These are phyloP conservation scores for Triops longicaudatus DNA, from an alignment of 1,140 invertebrate species.

Conservation along the genomic window DNA sequence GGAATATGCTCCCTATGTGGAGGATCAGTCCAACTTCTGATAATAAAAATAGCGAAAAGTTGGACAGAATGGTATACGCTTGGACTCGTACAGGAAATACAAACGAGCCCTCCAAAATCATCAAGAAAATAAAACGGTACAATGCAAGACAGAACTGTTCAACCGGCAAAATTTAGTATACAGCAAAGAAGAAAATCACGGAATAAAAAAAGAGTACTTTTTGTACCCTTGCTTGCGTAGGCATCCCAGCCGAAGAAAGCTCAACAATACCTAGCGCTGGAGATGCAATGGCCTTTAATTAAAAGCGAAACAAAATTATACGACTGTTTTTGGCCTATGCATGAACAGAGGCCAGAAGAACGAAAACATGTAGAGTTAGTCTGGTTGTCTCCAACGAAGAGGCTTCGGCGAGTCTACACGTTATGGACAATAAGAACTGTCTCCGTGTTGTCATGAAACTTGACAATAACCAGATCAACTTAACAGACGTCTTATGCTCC, in stretches of 20 bases:
- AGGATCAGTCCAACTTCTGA: background rate
- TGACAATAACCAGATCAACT: conserved; percentile 12
- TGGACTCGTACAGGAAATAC: background rate
- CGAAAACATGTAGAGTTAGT: background rate
- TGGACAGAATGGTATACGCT: background rate
- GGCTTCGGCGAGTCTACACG: background rate
- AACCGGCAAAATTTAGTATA: background rate
- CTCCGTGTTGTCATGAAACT: conserved; percentile 7
- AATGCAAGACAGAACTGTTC: background rate
- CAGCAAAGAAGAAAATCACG: background rate
- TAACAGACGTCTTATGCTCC: conserved; percentile 14
- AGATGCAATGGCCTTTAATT: background rate
- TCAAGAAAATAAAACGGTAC: background rate
- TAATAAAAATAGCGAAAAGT: background rate
- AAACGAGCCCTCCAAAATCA: background rate
- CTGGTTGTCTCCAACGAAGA: background rate
- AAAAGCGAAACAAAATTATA: background rate
- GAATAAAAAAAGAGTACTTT: background rate
- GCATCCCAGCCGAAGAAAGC: background rate
- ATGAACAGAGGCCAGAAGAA: background rate
- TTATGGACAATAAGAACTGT: background rate
- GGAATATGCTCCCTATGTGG: background rate
- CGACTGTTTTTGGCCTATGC: background rate
- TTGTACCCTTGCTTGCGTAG: background rate
- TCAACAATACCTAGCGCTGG: background rate